A percentile compares a stretch with the other conserved stretches of the same genome.
Conservation (phyloP, 2,797 vertebrate genomes). For the Acanthurus tractus region DNA sequence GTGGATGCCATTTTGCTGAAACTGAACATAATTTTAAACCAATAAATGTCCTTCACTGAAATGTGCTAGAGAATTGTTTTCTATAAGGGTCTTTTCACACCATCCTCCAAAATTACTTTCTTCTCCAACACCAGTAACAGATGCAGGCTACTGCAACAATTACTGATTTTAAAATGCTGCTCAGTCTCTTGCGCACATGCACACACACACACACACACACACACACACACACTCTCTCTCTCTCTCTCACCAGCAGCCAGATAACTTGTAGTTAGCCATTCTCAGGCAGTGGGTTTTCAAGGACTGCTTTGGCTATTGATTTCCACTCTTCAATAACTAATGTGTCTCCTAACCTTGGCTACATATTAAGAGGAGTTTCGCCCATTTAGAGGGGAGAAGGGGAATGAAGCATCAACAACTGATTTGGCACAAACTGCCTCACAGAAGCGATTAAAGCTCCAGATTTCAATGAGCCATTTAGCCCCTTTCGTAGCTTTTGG, state of each 20-base stretch:
- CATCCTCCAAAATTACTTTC: neutral
- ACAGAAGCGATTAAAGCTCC: conserved; percentile 65
- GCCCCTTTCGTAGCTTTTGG: conserved; percentile 47
- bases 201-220: conserved; percentile 5
- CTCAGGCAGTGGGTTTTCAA: conserved; percentile 54
- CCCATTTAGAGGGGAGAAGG: conserved; percentile 52
- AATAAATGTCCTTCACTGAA: neutral
- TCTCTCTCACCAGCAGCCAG: conserved; percentile 13
- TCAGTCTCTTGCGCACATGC: neutral
- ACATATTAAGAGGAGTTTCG: conserved; percentile 66
- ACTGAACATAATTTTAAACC: neutral
- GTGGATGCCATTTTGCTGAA: neutral
- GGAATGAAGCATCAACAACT: conserved; percentile 70
- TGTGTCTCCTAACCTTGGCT: conserved; percentile 75
- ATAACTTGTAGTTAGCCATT: conserved; percentile 68
- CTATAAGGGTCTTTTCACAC: neutral
- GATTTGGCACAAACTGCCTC: conserved; percentile 65
- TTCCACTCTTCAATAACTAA: conserved; percentile 74
- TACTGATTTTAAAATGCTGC: conserved; percentile 17
- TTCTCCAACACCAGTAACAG: conserved; percentile 6
- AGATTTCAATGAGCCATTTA: conserved; percentile 63
- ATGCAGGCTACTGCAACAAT: conserved; percentile 10
- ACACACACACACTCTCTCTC: neutral
- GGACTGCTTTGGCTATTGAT: conserved; percentile 77
- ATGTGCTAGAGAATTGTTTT: conserved; percentile 1